Evolutionary conservation across 2,113 vertebrate genomes (phyloP).

Genomic region (Ictalurus furcatus): DNA sequence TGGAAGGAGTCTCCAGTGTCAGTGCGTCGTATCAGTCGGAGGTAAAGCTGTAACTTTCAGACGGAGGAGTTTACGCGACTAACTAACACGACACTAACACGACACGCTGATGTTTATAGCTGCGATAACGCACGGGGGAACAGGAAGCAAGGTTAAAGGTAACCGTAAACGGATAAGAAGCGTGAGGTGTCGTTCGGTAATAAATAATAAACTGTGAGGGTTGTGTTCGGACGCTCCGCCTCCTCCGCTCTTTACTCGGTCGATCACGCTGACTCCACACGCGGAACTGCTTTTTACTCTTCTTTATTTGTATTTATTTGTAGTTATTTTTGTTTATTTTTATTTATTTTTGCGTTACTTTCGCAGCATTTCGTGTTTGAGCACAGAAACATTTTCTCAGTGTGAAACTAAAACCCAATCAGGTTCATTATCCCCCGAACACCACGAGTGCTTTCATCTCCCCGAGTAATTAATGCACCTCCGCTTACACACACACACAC

Average conservation of each 20-base stretch:
- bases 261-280: background rate
- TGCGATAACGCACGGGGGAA: background rate
- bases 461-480: slow-evolving; percentile 32
- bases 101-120: no score
- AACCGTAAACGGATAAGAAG: background rate
- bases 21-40: background rate
- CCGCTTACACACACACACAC: background rate
- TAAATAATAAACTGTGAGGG: background rate
- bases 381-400: background rate
- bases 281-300: background rate
- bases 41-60: background rate
- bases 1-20: background rate
- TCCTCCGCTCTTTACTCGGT: background rate
- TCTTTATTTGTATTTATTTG: no score
- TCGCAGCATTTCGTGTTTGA: background rate
- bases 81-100: no score
- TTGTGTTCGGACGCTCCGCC: no score
- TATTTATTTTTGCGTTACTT: background rate
- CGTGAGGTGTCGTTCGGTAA: background rate
- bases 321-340: background rate
- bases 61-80: no score
- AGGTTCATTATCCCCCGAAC: slow-evolving; percentile 3
- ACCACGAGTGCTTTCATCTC: slow-evolving; percentile 31
- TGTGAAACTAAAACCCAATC: slow-evolving; percentile 25
- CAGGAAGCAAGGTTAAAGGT: background rate